Evolutionary conservation across 2,888 invertebrate species (phyloP).

Genomic region (Acleris sparsana): DNA sequence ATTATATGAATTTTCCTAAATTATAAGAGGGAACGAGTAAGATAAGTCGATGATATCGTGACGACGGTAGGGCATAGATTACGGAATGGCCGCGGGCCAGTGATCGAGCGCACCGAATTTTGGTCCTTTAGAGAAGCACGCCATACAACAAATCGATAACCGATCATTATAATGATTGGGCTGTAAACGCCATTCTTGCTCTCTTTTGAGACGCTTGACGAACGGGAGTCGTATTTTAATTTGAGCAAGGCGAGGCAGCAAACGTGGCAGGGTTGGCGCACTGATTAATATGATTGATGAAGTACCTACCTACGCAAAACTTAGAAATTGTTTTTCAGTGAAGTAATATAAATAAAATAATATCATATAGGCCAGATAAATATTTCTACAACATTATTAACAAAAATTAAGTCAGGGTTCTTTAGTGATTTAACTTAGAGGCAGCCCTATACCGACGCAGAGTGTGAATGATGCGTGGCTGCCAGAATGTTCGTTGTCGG

Average conservation of each 20-base stretch:
- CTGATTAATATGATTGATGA: slow-evolving; percentile 1
- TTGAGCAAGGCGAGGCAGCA: slow-evolving; percentile 41
- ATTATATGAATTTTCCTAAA: slow-evolving; percentile 81
- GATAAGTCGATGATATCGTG: slow-evolving; percentile 79
- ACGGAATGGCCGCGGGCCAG: slow-evolving; percentile 68
- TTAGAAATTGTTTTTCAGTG: neutral
- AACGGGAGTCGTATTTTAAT: slow-evolving; percentile 76
- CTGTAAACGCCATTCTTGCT: slow-evolving; percentile 74
- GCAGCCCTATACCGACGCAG: too few relatives aligned
- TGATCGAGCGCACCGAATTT: slow-evolving; percentile 75
- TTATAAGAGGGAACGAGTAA: slow-evolving; percentile 75
- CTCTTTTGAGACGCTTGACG: slow-evolving; percentile 68
- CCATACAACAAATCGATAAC: slow-evolving; percentile 79
- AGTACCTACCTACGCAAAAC: slow-evolving; percentile 1
- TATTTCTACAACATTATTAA: too few relatives aligned
- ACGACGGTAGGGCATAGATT: slow-evolving; percentile 77
- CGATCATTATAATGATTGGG: slow-evolving; percentile 81
- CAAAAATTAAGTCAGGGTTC: too few relatives aligned
- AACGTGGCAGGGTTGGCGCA: neutral
- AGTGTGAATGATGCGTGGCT: too few relatives aligned
- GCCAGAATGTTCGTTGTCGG: too few relatives aligned
- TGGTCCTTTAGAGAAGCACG: slow-evolving; percentile 78
- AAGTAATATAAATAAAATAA: too few relatives aligned
- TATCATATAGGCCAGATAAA: too few relatives aligned
- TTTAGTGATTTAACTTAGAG: too few relatives aligned